phyloP scores from a whole-genome alignment of 53 echinoderm and acorn worm genomes.

The Crossaster papposus region DNA sequence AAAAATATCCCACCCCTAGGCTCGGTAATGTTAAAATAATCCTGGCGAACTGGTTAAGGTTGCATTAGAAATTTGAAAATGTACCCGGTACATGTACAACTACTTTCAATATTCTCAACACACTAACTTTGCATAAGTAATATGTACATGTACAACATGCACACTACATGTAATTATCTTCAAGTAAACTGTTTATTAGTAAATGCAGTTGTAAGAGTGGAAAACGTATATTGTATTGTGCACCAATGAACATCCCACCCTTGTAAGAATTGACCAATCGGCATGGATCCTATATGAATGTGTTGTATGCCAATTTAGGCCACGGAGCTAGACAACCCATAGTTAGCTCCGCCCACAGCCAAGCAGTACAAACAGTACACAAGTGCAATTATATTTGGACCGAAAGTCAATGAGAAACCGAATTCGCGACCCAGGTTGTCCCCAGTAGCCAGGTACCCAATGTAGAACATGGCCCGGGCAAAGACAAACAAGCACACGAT shows the following conservation, averaged over 20 bases:
- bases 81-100: too few species aligned
- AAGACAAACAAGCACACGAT: slow-evolving; percentile 63
- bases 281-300: too few species aligned
- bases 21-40: too few species aligned
- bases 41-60: too few species aligned
- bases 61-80: too few species aligned
- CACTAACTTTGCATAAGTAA: too few species aligned
- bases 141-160: too few species aligned
- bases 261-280: too few species aligned
- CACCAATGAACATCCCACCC: background rate
- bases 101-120: too few species aligned
- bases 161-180: background rate
- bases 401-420: slow-evolving; percentile 59
- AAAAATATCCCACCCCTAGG: too few species aligned
- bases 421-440: slow-evolving; percentile 46
- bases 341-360: background rate
- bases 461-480: slow-evolving; percentile 54
- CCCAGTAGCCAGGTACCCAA: slow-evolving; percentile 58
- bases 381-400: slow-evolving; percentile 48
- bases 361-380: slow-evolving; percentile 41
- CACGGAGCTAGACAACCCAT: background rate
- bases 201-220: background rate
- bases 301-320: too few species aligned
- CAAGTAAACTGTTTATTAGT: background rate
- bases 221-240: background rate